These are phyloP conservation scores for Phenacoccus solenopsis DNA, from an alignment of 1,140 invertebrate species.

Conservation along the genomic window DNA sequence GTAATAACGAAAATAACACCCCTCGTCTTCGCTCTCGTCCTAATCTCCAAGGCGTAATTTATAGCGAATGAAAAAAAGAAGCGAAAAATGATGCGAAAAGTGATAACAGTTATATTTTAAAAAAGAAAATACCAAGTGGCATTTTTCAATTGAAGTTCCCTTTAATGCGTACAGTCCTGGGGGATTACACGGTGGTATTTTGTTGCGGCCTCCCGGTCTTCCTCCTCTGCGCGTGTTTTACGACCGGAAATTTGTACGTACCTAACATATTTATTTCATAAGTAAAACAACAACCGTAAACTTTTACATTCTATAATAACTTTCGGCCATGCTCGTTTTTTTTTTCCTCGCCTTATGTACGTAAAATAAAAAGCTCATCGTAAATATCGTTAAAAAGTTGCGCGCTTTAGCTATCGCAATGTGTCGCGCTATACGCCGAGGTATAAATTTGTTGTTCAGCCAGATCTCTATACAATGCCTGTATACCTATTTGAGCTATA, in stretches of 20 bases:
- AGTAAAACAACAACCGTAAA: neutral
- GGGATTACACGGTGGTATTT: neutral
- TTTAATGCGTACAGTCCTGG: neutral
- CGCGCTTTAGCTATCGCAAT: too few relatives aligned
- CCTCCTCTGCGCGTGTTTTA: neutral
- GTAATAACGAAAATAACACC: too few relatives aligned
- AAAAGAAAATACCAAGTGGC: neutral
- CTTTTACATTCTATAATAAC: neutral
- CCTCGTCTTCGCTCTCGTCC: too few relatives aligned
- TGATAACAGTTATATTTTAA: conserved; percentile 3
- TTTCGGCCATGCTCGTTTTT: neutral
- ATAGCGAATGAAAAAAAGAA: conserved; percentile 2
- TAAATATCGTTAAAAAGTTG: neutral
- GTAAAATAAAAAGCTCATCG: neutral
- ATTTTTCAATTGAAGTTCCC: neutral
- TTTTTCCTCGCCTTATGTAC: neutral
- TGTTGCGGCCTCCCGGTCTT: neutral
- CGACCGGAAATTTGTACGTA: neutral
- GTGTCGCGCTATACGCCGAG: too few relatives aligned
- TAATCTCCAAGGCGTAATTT: neutral
- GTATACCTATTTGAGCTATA: too few relatives aligned
- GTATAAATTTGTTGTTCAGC: too few relatives aligned
- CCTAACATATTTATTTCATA: conserved; percentile 4
- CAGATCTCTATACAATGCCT: too few relatives aligned
- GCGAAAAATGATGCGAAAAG: neutral